Conservation (phyloP, 2,797 vertebrate genomes). For the Lates japonicus region DNA sequence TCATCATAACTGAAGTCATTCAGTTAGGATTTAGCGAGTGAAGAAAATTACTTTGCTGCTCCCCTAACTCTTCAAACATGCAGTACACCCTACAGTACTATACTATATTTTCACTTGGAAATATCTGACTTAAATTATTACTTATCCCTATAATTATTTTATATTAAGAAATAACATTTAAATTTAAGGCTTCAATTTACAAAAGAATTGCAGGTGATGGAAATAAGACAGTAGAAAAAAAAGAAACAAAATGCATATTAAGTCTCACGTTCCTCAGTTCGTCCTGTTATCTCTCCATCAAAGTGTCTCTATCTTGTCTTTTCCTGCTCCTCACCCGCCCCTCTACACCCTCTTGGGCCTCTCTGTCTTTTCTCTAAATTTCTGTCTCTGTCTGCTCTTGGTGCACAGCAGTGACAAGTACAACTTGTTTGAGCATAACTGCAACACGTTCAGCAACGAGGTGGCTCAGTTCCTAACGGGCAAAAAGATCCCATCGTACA, state of each 20-base stretch:
- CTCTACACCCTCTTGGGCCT: slow-evolving; percentile 1
- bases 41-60: background rate
- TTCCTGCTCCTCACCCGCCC: background rate
- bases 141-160: background rate
- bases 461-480: slow-evolving; percentile 96
- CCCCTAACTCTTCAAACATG: background rate
- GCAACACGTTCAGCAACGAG: slow-evolving; percentile 96
- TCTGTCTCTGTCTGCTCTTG: background rate
- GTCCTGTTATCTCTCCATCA: background rate
- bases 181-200: background rate
- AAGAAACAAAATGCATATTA: background rate
- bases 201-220: background rate
- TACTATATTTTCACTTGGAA: background rate
- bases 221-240: background rate
- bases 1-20: background rate
- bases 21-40: too few species aligned
- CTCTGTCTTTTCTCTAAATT: background rate
- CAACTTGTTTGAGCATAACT: slow-evolving; percentile 96
- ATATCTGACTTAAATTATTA: background rate
- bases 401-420: slow-evolving; percentile 89
- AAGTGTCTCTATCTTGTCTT: slow-evolving; percentile 14
- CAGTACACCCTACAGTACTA: background rate
- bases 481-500: slow-evolving; percentile 94
- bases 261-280: background rate
- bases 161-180: too few species aligned